Evolutionary conservation across 1,140 invertebrate genomes (phyloP).

Genomic region (Cherax quadricarinatus): DNA sequence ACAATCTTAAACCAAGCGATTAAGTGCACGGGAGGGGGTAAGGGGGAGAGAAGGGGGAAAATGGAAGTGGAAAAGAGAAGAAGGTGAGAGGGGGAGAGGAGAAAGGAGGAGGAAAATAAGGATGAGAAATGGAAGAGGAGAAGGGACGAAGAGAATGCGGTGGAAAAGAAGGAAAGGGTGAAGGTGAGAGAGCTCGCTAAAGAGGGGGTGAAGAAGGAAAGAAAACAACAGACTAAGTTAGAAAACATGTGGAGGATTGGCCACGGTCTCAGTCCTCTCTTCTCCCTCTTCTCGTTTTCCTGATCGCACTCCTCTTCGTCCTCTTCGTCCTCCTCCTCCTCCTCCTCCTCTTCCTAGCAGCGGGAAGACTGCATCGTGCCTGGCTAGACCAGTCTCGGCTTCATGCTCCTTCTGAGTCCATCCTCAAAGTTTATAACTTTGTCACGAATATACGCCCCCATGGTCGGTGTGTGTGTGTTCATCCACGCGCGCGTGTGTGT

Average conservation of each 20-base stretch:
- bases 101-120: no score
- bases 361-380: no score
- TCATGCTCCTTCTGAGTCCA: not conserved
- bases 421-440: not conserved
- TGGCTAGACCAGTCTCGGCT: not conserved
- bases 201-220: not conserved
- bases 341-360: not conserved
- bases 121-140: no score
- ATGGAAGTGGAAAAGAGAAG: no score
- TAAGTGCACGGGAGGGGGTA: not conserved
- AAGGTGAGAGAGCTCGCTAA: no score
- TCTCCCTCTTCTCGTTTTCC: not conserved
- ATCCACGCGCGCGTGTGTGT: constrained; percentile 29
- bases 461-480: constrained; percentile 13
- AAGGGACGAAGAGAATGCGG: no score
- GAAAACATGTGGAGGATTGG: not conserved
- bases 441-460: constrained; percentile 1
- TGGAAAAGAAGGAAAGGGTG: no score
- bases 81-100: no score
- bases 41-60: not conserved
- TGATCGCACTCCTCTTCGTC: not conserved
- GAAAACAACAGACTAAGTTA: not conserved
- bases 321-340: not conserved
- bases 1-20: not conserved
- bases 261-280: not conserved